Evolutionary conservation across 2,797 vertebrate species (phyloP).

Genomic region (Astyanax mexicanus): DNA sequence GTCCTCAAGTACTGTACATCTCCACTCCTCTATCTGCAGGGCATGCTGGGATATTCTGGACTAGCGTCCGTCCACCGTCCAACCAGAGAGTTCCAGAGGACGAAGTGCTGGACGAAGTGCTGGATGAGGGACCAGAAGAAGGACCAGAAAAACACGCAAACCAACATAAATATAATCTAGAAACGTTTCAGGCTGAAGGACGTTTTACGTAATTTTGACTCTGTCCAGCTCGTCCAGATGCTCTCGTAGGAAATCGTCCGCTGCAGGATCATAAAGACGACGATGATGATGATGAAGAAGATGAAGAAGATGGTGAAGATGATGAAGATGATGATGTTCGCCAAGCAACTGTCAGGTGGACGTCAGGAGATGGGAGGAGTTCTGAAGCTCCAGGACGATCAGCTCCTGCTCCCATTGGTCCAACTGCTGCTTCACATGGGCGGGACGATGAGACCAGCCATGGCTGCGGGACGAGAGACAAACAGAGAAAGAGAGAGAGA

Average conservation of each 20-base stretch:
- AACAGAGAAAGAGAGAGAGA: background rate
- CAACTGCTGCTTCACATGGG: slow-evolving; percentile 77
- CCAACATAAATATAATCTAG: slow-evolving; percentile 48
- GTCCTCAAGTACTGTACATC: slow-evolving; percentile 36
- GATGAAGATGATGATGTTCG: slow-evolving; percentile 48
- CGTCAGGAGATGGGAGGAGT: slow-evolving; percentile 53
- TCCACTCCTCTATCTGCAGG: slow-evolving; percentile 21
- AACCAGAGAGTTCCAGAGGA: slow-evolving; percentile 10
- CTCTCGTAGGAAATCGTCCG: slow-evolving; percentile 33
- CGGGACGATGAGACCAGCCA: slow-evolving; percentile 84
- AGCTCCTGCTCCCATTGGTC: slow-evolving; percentile 45
- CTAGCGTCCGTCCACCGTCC: slow-evolving; percentile 17
- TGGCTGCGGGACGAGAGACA: slow-evolving; percentile 70
- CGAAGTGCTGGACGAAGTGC: too few relatives aligned
- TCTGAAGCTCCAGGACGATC: slow-evolving; percentile 36
- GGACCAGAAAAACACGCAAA: background rate
- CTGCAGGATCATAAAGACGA: slow-evolving; percentile 41
- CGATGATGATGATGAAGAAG: slow-evolving; percentile 41
- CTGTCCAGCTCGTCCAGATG: slow-evolving; percentile 52
- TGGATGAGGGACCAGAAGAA: too few relatives aligned
- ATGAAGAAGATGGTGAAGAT: slow-evolving; percentile 39
- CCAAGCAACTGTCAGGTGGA: slow-evolving; percentile 51
- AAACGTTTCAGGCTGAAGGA: slow-evolving; percentile 28
- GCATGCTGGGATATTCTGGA: slow-evolving; percentile 39
- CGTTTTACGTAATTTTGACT: slow-evolving; percentile 7